phyloP scores from a whole-genome alignment of 2,797 vertebrate species.

The Rhadinocentrus ornatus region DNA sequence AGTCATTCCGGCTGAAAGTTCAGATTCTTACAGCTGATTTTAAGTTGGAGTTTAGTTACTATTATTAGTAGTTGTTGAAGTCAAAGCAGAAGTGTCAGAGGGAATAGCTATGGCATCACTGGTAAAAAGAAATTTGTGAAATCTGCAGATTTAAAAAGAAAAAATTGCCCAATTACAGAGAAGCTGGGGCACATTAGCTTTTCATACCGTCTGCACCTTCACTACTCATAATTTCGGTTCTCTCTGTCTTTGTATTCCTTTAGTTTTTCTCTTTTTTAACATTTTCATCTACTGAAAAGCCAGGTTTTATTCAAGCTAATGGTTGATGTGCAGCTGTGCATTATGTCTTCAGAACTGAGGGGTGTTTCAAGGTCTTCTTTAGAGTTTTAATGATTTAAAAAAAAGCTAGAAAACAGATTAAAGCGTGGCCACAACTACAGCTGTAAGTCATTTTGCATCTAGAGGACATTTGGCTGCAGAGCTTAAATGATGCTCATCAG shows the following conservation, averaged over 20 bases:
- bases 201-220: not conserved
- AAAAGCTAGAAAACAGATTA: not conserved
- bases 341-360: not conserved
- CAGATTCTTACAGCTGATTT: not conserved
- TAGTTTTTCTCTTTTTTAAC: not conserved
- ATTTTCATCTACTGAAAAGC: not conserved
- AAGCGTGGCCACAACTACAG: not conserved
- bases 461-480: not conserved
- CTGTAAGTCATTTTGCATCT: not conserved
- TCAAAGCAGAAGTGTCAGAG: not conserved
- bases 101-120: not conserved
- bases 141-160: not conserved
- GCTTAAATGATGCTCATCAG: not conserved
- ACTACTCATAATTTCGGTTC: not conserved
- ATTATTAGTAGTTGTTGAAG: too few species aligned
- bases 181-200: not conserved
- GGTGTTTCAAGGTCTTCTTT: not conserved
- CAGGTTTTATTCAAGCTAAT: not conserved
- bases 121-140: not conserved
- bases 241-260: not conserved
- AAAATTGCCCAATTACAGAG: not conserved
- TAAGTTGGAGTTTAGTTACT: not conserved
- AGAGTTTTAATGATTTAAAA: not conserved
- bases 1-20: slow-evolving; percentile 2
- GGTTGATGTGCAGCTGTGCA: not conserved